Conservation (phyloP, 2,888 invertebrate species). For the Pachydiplax longipennis region DNA sequence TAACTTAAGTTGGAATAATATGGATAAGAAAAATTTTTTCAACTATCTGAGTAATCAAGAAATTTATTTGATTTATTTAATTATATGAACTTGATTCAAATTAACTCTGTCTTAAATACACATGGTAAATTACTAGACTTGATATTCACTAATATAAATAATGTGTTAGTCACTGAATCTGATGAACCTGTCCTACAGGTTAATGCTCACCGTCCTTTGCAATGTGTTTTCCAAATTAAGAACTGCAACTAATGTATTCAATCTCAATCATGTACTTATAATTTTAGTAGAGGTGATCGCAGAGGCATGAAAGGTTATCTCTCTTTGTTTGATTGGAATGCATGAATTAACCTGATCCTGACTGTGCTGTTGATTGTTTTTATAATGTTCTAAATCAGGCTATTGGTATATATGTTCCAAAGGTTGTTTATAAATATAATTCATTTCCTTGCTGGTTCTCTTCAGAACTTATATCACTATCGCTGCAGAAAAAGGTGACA, state of each 20-base stretch:
- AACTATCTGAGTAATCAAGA: neutral
- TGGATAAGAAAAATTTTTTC: neutral
- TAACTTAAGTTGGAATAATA: neutral
- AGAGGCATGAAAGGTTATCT: neutral
- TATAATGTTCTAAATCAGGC: neutral
- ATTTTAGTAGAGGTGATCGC: neutral
- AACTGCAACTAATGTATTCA: neutral
- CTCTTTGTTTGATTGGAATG: neutral
- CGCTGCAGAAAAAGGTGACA: neutral
- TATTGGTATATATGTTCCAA: neutral
- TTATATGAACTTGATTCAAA: neutral
- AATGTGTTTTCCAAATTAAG: neutral
- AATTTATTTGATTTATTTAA: neutral
- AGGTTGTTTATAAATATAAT: neutral
- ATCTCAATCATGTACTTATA: neutral
- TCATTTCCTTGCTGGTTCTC: neutral
- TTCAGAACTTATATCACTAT: too few species aligned
- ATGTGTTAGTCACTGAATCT: neutral
- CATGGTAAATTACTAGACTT: neutral
- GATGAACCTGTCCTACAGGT: neutral
- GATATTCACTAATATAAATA: neutral
- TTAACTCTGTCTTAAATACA: neutral
- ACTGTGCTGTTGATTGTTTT: too few species aligned
- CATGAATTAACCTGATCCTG: neutral
- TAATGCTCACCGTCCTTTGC: neutral